These are phyloP conservation scores for Portunus trituberculatus DNA, from an alignment of 1,140 invertebrate species.

Conservation along the genomic window DNA sequence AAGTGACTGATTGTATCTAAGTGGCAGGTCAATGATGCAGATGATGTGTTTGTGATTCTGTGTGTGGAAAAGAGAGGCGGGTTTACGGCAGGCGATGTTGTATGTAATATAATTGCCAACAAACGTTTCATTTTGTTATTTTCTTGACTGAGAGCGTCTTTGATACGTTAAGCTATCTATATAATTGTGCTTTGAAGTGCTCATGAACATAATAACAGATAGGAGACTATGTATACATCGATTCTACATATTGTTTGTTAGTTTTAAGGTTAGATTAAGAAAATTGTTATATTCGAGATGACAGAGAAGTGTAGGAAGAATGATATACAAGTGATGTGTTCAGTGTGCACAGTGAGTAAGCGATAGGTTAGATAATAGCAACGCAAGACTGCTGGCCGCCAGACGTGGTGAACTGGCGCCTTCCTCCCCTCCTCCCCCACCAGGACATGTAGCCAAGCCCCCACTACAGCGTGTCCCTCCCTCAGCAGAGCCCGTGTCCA, in stretches of 20 bases:
- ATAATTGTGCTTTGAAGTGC: too few species aligned
- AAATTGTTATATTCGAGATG: background rate
- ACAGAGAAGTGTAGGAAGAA: background rate
- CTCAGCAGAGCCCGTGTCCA: conserved; percentile 84
- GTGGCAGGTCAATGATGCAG: background rate
- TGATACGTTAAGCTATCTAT: background rate
- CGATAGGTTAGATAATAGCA: background rate
- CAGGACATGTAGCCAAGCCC: conserved; percentile 77
- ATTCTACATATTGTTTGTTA: background rate
- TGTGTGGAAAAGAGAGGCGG: background rate
- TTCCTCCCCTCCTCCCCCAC: conserved; percentile 60
- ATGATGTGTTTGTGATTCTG: background rate
- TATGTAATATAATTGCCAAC: background rate
- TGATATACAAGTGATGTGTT: background rate
- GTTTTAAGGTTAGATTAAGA: background rate
- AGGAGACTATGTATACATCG: background rate
- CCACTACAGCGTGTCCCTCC: conserved; percentile 79
- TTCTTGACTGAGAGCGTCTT: background rate
- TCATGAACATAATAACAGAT: background rate
- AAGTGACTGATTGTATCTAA: background rate
- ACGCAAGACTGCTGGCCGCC: conserved; percentile 1
- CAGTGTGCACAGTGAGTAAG: background rate
- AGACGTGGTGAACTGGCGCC: conserved; percentile 49
- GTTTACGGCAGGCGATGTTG: background rate
- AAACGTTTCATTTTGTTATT: background rate